Evolutionary conservation across 1,140 invertebrate species (phyloP), one percentile per base, ranked within the genome.

Genomic region (Drosophila bifasciata): DNA sequence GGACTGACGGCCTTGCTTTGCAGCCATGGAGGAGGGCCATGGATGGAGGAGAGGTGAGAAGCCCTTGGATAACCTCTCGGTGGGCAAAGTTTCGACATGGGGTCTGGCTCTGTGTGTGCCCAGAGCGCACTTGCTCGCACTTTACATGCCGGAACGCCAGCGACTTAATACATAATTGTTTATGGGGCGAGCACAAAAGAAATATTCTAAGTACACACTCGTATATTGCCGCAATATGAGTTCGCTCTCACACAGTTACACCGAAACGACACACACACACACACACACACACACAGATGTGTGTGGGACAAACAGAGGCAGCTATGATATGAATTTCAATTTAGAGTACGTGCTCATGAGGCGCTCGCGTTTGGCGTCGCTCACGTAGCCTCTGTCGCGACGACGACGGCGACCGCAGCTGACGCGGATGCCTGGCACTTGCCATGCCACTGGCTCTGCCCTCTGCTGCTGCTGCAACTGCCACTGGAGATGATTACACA

Each of bases 261-360:
- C 48, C 48, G 44, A 53, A 39, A 43, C 68, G 7, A 46, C 11
- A 46, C 50, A 53, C 17, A 25, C 45, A 68, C 25, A 52, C 25
- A 51, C 17, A 56, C 64, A 17, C 44, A 45, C 46, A 48, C 40
- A 67, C 16, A 52, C 51, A n/a, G n/a, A n/a, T n/a, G n/a, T n/a
- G n/a, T 56, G 32, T 36, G 45, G 23, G 71, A 76, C 76, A 59
- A 60, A 64, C 83, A 86, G 69, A 62, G 64, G 59, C 83, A 81
- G 76, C 78, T 83, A 88, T 86, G 70, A 74, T 74, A 74, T 74
- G 83, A 86, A 86, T 86, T 86, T 88, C 74, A 86, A 88, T 88
- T 74, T 88, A 71, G 43, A 68, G 74, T 83, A 86, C 81, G 81
- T 86, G 81, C 70, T 69, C 84, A 83, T 86, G 79, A 64, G 74